Evolutionary conservation across 2,797 vertebrate genomes (phyloP).

Genomic region (Clarias platycephalus): DNA sequence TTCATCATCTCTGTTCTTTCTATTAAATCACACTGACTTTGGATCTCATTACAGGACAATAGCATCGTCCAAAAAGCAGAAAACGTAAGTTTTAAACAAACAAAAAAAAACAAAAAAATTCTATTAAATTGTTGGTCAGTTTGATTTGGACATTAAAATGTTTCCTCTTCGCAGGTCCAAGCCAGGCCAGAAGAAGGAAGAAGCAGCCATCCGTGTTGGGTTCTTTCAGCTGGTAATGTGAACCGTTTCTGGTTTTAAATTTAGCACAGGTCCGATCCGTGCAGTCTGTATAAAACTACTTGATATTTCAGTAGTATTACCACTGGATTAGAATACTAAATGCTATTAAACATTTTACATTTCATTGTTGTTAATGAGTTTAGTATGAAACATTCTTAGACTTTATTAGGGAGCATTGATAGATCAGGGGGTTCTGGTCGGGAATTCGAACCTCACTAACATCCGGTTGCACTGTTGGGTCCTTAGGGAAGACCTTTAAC

Average conservation of each 20-base stretch:
- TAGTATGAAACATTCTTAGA: neutral
- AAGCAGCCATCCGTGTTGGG: conserved; percentile 70
- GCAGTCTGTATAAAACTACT: too few species aligned
- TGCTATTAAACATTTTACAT: neutral
- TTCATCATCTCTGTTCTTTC: neutral
- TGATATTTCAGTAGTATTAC: neutral
- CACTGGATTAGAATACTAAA: neutral
- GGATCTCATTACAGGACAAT: conserved; percentile 64
- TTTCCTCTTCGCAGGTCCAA: conserved; percentile 42
- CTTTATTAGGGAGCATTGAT: too few species aligned
- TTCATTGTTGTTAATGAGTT: neutral
- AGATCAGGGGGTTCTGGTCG: too few species aligned
- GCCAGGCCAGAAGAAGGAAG: conserved; percentile 42
- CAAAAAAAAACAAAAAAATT: neutral
- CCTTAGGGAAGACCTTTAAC: too few species aligned
- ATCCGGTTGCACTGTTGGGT: too few species aligned
- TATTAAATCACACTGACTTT: conserved; percentile 6
- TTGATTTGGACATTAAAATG: conserved; percentile 5
- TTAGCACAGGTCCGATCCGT: too few species aligned
- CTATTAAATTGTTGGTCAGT: neutral
- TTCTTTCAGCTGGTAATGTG: conserved; percentile 79
- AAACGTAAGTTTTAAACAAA: conserved; percentile 66
- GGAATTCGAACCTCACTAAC: too few species aligned
- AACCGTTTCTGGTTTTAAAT: neutral
- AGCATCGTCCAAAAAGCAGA: conserved; percentile 56